Base-by-base conservation (phyloP, 2,113 vertebrate genomes). In the Chaetodon auriga region DNA sequence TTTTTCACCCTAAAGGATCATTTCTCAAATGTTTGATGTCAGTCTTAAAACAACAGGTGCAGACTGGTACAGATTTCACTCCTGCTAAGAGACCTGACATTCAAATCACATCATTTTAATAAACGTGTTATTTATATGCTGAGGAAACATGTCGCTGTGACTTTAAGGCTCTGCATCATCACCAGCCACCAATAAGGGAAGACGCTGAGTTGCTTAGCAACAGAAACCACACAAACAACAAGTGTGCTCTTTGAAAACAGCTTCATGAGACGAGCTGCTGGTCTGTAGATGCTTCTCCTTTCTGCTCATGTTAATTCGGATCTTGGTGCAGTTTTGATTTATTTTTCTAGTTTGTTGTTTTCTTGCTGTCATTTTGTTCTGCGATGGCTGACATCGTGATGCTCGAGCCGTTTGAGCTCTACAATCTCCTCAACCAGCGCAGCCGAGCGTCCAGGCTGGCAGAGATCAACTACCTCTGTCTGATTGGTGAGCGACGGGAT, bases 391-490 rank as follows among this genome's bases (percentile, higher is more conserved):
- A 84, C 4, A 43, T 96, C 25, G 7, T 70, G 15, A 84, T 96
- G 43, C 97, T 95, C 91, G 95, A 96, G n/a, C 93, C 96, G 0
- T 87, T 41, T 2, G 91, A 94, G 8, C 96, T 98, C 53, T 97
- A 96, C 91, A 98, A 98, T 82, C 93, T 97, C 63, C 90, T 98
- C 74, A 97, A 96, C 81, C 97, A 97, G 83, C 49, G 75, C 36
- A 81, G 92, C 62, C 63, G 80, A 18, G 18, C 92, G 8, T 88
- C 96, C 2, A 95, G 95, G 55, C 82, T 97, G 82, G 81, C 94
- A 3, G 96, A 97, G 69, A 90, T 92, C 78, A 95, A 94, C 91
- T 97, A 95, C 86, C 95, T 98, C 18, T 97, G 94, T 78, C 86
- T 97, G 86, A 85, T 97, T 70, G 97, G 97, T 97, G 91, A 96